Percentiles rank a stretch among this genome's conserved stretches.
Conservation (phyloP, 2,797 vertebrate species). For the Pogoniulus pusillus region DNA sequence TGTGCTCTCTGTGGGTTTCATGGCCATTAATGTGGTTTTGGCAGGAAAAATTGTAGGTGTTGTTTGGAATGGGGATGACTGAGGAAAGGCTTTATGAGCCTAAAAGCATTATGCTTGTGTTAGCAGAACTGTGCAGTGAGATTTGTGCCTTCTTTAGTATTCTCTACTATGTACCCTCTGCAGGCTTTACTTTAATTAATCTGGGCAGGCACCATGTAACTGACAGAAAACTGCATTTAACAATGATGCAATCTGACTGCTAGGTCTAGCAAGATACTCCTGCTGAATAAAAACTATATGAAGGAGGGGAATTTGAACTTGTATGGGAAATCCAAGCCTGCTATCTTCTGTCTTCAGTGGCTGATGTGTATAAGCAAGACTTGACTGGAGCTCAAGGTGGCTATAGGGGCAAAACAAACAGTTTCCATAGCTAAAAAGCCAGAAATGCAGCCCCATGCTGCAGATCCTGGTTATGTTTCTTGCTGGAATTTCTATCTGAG, state of each 20-base stretch:
- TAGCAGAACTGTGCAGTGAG: not conserved
- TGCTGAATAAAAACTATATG: not conserved
- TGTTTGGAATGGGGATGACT: not conserved
- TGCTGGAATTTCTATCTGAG: not conserved
- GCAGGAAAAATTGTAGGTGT: not conserved
- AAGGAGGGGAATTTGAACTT: not conserved
- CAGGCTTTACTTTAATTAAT: not conserved
- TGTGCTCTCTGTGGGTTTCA: not conserved
- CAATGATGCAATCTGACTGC: not conserved
- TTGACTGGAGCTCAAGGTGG: not conserved
- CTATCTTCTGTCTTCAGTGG: not conserved
- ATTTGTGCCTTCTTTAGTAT: not conserved
- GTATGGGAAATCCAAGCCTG: not conserved
- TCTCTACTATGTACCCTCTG: not conserved
- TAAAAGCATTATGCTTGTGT: not conserved
- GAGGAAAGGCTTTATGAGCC: not conserved
- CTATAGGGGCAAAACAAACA: not conserved
- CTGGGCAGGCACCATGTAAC: not conserved
- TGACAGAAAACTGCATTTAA: not conserved
- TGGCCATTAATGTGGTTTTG: not conserved
- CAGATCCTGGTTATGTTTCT: not conserved
- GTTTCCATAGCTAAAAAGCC: not conserved
- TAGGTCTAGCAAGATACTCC: not conserved
- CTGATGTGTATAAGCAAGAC: not conserved
- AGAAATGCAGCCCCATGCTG: accelerated